Evolutionary conservation across 2,888 invertebrate species (phyloP).

Genomic region (Leptopterna dolabrata): DNA sequence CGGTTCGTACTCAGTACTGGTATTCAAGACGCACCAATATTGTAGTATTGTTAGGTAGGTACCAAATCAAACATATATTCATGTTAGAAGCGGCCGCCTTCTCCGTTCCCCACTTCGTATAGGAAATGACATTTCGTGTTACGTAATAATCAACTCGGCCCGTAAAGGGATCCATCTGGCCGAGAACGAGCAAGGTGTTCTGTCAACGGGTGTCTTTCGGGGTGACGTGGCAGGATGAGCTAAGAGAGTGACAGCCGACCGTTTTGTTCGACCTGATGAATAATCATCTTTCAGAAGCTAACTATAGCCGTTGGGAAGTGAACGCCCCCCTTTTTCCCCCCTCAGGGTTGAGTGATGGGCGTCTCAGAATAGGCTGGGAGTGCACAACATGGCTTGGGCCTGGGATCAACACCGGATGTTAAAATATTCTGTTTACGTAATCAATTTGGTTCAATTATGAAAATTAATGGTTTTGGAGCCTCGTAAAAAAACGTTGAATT

Average conservation of each 20-base stretch:
- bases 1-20: no score
- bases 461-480: no score
- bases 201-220: slow-evolving; percentile 14
- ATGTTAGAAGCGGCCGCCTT: not conserved
- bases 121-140: not conserved
- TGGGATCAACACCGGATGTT: not conserved
- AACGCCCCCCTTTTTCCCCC: not conserved
- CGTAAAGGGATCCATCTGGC: slow-evolving; percentile 17
- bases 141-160: not conserved
- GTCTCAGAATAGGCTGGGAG: not conserved
- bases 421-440: not conserved
- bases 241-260: slow-evolving; percentile 19
- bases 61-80: no score
- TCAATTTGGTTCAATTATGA: not conserved
- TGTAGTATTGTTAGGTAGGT: no score
- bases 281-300: slow-evolving; percentile 25
- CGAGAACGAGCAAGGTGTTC: slow-evolving; percentile 6
- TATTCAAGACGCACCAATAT: no score
- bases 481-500: no score
- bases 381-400: not conserved
- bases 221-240: slow-evolving; percentile 21
- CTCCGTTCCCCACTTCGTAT: not conserved
- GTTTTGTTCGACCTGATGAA: slow-evolving; percentile 18
- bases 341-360: not conserved
- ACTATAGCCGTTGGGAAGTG: slow-evolving; percentile 24